phyloP scores from a whole-genome alignment of 2,797 vertebrate species.

The Micromesistius poutassou region DNA sequence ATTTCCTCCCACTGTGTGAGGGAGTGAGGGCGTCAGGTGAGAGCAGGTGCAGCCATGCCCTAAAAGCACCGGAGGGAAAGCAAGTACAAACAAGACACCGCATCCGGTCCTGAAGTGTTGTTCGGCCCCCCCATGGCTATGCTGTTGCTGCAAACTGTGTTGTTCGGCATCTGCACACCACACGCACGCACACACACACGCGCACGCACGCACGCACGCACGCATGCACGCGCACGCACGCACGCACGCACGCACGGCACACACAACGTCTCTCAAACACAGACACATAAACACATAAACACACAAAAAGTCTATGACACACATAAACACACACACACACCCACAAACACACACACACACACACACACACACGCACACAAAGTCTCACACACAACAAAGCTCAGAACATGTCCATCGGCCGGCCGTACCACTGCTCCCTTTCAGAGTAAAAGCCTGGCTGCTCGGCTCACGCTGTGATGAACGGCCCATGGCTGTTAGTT shows the following conservation, averaged over 20 bases:
- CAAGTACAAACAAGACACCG: constrained; percentile 59
- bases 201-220: neutral
- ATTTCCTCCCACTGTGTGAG: constrained; percentile 35
- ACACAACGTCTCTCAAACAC: too few relatives aligned
- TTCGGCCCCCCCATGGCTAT: constrained; percentile 45
- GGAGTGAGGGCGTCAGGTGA: constrained; percentile 31
- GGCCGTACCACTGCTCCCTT: constrained; percentile 19
- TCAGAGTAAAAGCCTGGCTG: constrained; percentile 36
- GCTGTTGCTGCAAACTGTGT: constrained; percentile 48
- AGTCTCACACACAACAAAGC: neutral
- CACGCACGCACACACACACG: neutral
- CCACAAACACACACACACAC: neutral
- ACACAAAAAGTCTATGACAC: too few relatives aligned
- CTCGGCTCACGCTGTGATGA: constrained; percentile 63
- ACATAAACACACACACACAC: too few relatives aligned
- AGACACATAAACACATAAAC: neutral
- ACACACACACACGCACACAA: neutral
- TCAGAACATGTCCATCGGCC: constrained; percentile 24
- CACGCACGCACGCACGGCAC: too few relatives aligned
- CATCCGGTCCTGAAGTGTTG: constrained; percentile 61
- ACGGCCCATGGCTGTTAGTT: constrained; percentile 46
- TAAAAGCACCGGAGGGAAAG: constrained; percentile 57
- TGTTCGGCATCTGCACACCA: constrained; percentile 26
- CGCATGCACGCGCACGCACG: neutral
- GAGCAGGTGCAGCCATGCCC: constrained; percentile 61